A percentile compares a stretch with the other conserved stretches of the same genome.
phyloP scores from a whole-genome alignment of 2,888 invertebrate species.

The Sacculina carcini region DNA sequence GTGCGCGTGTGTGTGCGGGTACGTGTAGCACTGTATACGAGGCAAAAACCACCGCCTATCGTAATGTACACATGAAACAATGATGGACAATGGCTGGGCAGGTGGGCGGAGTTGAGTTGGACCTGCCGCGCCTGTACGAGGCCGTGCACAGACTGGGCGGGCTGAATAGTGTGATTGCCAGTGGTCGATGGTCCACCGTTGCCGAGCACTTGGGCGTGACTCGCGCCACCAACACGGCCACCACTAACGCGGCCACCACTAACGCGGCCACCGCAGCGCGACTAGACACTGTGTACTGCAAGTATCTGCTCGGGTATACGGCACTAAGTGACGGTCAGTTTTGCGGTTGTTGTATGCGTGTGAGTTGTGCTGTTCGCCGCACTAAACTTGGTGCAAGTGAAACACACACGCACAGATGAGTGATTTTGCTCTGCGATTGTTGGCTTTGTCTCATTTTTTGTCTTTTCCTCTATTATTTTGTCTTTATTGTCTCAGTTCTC shows the following conservation, averaged over 20 bases:
- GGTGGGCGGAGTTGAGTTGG: conserved; percentile 75
- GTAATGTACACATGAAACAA: too few species aligned
- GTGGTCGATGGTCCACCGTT: conserved; percentile 63
- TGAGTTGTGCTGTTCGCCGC: too few species aligned
- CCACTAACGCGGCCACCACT: conserved; percentile 36
- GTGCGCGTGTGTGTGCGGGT: too few species aligned
- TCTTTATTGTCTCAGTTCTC: too few species aligned
- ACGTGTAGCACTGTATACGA: too few species aligned
- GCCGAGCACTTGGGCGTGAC: conserved; percentile 67
- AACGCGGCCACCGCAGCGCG: conserved; percentile 52
- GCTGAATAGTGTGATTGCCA: conserved; percentile 55
- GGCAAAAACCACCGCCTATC: too few species aligned
- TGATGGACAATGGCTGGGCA: conserved; percentile 14
- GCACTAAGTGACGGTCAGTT: conserved; percentile 40
- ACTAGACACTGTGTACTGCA: conserved; percentile 66
- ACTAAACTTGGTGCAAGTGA: too few species aligned
- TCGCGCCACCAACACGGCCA: conserved; percentile 45
- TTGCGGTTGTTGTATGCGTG: too few species aligned
- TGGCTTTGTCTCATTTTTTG: too few species aligned
- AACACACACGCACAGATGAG: too few species aligned
- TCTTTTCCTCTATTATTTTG: too few species aligned
- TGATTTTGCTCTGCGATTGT: too few species aligned
- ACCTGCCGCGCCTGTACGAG: conserved; percentile 56
- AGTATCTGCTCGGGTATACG: conserved; percentile 67
- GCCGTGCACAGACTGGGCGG: conserved; percentile 64